Base-by-base conservation (phyloP, 2,797 vertebrate species). In the Podarcis lilfordi region DNA sequence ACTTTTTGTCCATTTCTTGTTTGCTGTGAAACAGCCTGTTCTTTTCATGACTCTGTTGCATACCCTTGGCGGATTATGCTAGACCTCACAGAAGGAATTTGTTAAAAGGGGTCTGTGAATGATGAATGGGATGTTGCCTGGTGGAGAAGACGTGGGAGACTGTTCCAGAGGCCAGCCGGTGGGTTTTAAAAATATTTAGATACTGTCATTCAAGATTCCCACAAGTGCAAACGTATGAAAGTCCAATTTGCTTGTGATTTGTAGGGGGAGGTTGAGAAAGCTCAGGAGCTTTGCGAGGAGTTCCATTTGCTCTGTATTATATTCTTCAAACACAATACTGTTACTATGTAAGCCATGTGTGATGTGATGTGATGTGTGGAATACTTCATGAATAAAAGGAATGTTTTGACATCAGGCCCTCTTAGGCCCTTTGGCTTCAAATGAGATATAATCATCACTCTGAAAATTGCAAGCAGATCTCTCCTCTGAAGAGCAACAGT, bases 281-380 rank as follows among this genome's bases (percentile, higher is more conserved):
- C 19, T 15, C n/a, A 1, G 45, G 74, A 89, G 66, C 19, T 66
- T 90, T 74, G 87, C 85, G 88, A 87, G 9, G 45, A 86, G 23
- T 4, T 85, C 86, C 82, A 85, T 91, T 89, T 86, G 35, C 23
- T 84, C 8, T 69, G 6, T 25, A 85, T 35, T 81, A 32, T 69
- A 84, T 87, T 92, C 61, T 92, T 92, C 85, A 92, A 91, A 80
- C 11, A 86, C 71, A 92, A 78, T 85, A 45, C 86, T 71, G 17
- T 27, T n/a, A 80, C 1, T 88, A 77, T 59, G 32, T 78, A 87
- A 92, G 89, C 50, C 1, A 74, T 72, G 11, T 82, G 27, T 84
- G 82, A 89, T 82, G 37, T 40, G 8, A 7, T 81, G 11, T 35
- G 9, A 2, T 81, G 10, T 85, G 10, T 29, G 50, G 13, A 86